A percentile compares a stretch with the other conserved stretches of the same genome.
Evolutionary conservation across 1,140 invertebrate genomes (phyloP).

Genomic region (Euwallacea similis): DNA sequence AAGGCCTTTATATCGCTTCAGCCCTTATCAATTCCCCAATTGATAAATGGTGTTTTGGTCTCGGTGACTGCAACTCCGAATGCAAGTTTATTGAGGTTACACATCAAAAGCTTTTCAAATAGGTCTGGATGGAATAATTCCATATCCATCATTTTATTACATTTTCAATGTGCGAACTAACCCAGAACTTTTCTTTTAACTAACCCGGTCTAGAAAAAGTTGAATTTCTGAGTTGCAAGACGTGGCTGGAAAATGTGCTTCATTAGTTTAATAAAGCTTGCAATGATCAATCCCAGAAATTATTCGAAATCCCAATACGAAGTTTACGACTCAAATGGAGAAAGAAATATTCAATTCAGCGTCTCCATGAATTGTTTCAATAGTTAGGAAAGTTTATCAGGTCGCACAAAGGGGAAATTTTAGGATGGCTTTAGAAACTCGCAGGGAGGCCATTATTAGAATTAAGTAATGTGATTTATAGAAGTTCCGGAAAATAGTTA

Average conservation of each 20-base stretch:
- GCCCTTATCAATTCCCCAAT: too few relatives aligned
- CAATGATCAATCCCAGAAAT: neutral
- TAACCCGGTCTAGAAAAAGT: too few relatives aligned
- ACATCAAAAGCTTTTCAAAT: too few relatives aligned
- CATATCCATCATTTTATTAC: too few relatives aligned
- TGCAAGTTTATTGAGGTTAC: neutral
- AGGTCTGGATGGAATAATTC: neutral
- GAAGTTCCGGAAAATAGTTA: neutral
- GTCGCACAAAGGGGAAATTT: neutral
- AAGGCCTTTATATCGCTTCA: too few relatives aligned
- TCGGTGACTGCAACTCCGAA: too few relatives aligned
- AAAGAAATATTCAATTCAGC: neutral
- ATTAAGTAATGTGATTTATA: neutral
- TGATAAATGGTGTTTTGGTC: too few relatives aligned
- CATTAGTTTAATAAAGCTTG: too few relatives aligned
- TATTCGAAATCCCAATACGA: neutral
- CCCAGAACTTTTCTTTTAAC: too few relatives aligned
- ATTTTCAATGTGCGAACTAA: too few relatives aligned
- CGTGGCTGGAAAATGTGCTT: too few relatives aligned
- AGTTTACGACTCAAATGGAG: neutral
- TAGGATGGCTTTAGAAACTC: neutral
- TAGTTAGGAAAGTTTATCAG: conserved; percentile 1
- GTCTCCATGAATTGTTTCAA: neutral
- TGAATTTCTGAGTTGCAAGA: too few relatives aligned
- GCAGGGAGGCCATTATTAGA: conserved; percentile 1